phyloP scores from a whole-genome alignment of 2,797 vertebrate species.

The Margarornis squamiger region DNA sequence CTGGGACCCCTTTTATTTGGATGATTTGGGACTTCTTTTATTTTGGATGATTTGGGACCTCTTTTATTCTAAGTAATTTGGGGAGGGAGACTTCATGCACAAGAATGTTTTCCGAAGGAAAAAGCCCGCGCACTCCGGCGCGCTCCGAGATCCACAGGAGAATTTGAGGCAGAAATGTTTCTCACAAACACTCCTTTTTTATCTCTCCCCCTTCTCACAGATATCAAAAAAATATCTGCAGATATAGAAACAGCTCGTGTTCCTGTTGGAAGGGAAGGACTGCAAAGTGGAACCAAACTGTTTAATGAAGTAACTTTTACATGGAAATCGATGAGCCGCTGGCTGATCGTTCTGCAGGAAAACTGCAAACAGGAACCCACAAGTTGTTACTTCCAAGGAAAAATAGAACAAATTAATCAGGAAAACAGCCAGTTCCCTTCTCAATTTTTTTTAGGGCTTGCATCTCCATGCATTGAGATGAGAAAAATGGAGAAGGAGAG shows the following conservation, averaged over 20 bases:
- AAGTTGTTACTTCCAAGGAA: not conserved
- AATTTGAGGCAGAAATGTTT: not conserved
- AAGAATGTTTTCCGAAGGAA: not conserved
- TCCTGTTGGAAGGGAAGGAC: not conserved
- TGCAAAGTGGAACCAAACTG: not conserved
- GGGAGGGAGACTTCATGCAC: not conserved
- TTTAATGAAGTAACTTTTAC: not conserved
- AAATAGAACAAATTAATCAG: not conserved
- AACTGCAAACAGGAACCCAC: not conserved
- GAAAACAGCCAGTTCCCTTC: accelerated
- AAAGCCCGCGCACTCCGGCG: accelerated
- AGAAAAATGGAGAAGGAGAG: accelerated
- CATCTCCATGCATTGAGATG: not conserved
- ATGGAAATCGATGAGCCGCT: not conserved
- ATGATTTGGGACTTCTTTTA: not conserved
- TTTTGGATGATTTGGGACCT: not conserved
- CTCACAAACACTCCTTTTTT: not conserved
- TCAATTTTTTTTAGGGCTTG: not conserved
- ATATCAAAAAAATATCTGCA: not conserved
- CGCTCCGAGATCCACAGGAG: not conserved
- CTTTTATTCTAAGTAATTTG: not conserved
- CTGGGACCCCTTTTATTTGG: not conserved
- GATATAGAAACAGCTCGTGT: not conserved
- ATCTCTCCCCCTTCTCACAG: not conserved
- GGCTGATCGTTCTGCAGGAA: not conserved